Base-by-base conservation (phyloP, 2,888 invertebrate genomes). In the Dynastes tityus region DNA sequence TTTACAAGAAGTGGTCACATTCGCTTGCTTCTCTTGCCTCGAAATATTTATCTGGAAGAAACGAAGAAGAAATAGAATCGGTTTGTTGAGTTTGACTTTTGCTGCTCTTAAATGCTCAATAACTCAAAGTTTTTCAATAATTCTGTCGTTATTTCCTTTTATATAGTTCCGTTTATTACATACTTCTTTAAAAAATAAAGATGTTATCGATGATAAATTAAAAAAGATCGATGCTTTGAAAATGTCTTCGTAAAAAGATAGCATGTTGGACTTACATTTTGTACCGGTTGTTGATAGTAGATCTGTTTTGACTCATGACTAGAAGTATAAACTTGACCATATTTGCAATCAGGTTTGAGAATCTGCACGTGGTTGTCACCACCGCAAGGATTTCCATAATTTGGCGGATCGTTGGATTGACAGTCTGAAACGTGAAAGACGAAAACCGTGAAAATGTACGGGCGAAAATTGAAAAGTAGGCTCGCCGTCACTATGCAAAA, bases 241-340 rank as follows among this genome's bases (percentile, higher is more conserved):
- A 8, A 11, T 53, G 6, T 53, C 53, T n/a, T 4, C 5, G 13
- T 9, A 16, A 53, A n/a, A n/a, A 53, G 5, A n/a, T 58, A 16
- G 9, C 55, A 16, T 22, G 8, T 58, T 6, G 37, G 29, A 81
- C 83, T 82, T 79, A 82, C 82, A 75, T 81, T 81, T 80, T 83
- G 82, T 63, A 82, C 79, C 76, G 82, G 81, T 27, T 83, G 82
- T 32, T 83, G 82, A 16, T 81, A 81, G 63, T 81, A 83, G 79
- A 80, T 83, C 40, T 81, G 80, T 63, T 81, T 81, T 0, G 82
- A 78, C 6, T 80, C 79, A 9, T 81, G 80, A 78, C 81, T 81
- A 8, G 80, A 78, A n/a, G 81, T 76, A 65, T 80, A 82, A 51
- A 82, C 58, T 63, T 78, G 78, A 22, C 63, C 51, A 53, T 73